Base-by-base conservation (phyloP, 2,888 invertebrate genomes). In the Flexamia atlantica region DNA sequence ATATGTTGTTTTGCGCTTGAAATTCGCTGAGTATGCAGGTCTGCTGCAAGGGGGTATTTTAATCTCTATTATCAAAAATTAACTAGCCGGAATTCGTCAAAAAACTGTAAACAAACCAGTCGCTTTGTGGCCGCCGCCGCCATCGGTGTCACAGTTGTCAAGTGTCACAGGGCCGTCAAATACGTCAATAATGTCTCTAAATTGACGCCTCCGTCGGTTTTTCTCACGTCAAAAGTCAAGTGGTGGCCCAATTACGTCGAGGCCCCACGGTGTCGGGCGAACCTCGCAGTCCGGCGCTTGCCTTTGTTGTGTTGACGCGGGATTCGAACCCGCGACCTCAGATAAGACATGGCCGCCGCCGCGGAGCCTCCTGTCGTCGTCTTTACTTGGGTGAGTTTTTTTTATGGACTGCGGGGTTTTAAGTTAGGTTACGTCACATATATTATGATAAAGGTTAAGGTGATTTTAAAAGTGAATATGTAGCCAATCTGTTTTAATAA, bases 171-270 rank as follows among this genome's bases (percentile, higher is more conserved):
- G n/a, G n/a, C n/a, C n/a, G n/a, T n/a, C n/a, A n/a, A n/a, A n/a
- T n/a, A n/a, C 20, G 53, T 2, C 36, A 36, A 36, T 46, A 17
- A 68, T 1, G 7, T 14, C 30, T 30, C 72, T 76, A 76, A 76
- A 76, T 76, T 76, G 76, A 76, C 76, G 76, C 76, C 76, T 46
- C 42, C 76, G 76, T 76, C 46, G 17, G 70, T 70, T 70, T 70
- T 70, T 70, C 70, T 70, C 70, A 70, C 70, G 76, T 76, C 76
- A 76, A 50, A 72, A 72, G 72, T 72, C 72, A 72, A 72, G 36
- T 72, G 72, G 42, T 23, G 72, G 20, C 72, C 36, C 72, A 36
- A 40, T 72, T 72, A 42, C 5, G 9, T 64, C 17, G 64, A 64
- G 64, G 28, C 28, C 28, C 28, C 30, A 30, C 36, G 14, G 32